phyloP scores from a whole-genome alignment of 2,797 vertebrate species.

The Falco naumanni region DNA sequence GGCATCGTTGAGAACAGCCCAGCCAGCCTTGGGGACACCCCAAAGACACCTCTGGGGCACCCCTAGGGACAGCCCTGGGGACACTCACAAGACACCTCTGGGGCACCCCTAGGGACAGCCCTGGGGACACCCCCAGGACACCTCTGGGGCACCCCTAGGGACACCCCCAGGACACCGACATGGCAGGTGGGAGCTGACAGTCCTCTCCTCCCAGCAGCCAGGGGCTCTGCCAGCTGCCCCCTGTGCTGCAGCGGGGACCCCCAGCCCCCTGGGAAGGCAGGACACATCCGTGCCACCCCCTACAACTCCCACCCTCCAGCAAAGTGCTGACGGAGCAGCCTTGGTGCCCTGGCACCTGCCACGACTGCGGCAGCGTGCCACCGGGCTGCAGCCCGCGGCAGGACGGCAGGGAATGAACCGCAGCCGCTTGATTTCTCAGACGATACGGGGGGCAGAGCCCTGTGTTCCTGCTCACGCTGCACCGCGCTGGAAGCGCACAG shows the following conservation, averaged over 20 bases:
- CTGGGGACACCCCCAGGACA: too few species aligned
- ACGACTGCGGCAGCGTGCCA: not conserved
- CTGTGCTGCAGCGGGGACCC: not conserved
- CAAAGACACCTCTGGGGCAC: too few species aligned
- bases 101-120: too few species aligned
- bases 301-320: fast-evolving
- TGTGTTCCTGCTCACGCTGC: fast-evolving
- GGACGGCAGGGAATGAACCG: not conserved
- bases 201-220: too few species aligned
- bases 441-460: not conserved
- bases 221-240: not conserved
- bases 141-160: too few species aligned
- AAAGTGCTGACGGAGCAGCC: not conserved
- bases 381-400: not conserved
- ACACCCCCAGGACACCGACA: too few species aligned
- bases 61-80: too few species aligned
- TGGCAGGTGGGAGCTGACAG: too few species aligned
- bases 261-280: not conserved
- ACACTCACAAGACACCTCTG: too few species aligned
- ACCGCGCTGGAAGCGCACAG: not conserved
- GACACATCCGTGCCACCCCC: not conserved
- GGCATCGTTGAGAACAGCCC: too few species aligned
- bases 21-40: too few species aligned
- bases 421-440: not conserved
- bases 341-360: not conserved